Evolutionary conservation across 2,888 invertebrate species (phyloP).

Genomic region (Drosophila aldrichi): DNA sequence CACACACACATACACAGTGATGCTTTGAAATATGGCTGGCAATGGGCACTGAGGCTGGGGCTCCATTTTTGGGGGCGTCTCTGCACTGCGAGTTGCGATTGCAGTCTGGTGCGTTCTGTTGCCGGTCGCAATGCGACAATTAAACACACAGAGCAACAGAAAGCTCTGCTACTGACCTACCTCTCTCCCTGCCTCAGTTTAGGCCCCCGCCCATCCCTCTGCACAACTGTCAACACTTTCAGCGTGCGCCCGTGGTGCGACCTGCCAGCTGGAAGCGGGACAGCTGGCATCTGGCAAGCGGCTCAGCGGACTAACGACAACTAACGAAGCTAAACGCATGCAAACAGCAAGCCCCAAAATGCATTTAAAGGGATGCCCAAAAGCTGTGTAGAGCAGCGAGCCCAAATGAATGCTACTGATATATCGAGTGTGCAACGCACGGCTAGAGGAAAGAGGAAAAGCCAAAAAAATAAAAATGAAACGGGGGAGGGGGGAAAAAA

Average conservation of each 20-base stretch:
- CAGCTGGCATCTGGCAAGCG: slow-evolving; percentile 43
- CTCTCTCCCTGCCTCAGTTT: not conserved
- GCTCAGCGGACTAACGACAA: slow-evolving; percentile 60
- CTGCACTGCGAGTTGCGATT: slow-evolving; percentile 36
- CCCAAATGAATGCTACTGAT: slow-evolving; percentile 59
- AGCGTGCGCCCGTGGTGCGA: slow-evolving; percentile 32
- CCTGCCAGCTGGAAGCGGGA: slow-evolving; percentile 52
- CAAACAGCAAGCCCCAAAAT: slow-evolving; percentile 69
- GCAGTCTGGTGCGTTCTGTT: slow-evolving; percentile 50
- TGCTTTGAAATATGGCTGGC: slow-evolving; percentile 67
- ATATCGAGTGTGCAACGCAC: slow-evolving; percentile 51
- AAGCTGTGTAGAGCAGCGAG: not conserved
- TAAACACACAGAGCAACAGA: slow-evolving; percentile 61
- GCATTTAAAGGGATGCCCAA: slow-evolving; percentile 34
- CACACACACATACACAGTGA: slow-evolving; percentile 21
- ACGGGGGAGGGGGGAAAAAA: not conserved
- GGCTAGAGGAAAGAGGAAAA: not conserved
- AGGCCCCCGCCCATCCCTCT: too few species aligned
- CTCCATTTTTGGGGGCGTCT: slow-evolving; percentile 36
- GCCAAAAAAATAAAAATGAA: too few species aligned
- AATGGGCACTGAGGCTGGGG: slow-evolving; percentile 13
- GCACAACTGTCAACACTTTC: slow-evolving; percentile 48
- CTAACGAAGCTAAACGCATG: slow-evolving; percentile 77
- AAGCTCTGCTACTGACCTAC: not conserved
- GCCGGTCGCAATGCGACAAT: slow-evolving; percentile 74